Base-by-base conservation (phyloP, 2,888 invertebrate species). In the Pasiphila rectangulata region DNA sequence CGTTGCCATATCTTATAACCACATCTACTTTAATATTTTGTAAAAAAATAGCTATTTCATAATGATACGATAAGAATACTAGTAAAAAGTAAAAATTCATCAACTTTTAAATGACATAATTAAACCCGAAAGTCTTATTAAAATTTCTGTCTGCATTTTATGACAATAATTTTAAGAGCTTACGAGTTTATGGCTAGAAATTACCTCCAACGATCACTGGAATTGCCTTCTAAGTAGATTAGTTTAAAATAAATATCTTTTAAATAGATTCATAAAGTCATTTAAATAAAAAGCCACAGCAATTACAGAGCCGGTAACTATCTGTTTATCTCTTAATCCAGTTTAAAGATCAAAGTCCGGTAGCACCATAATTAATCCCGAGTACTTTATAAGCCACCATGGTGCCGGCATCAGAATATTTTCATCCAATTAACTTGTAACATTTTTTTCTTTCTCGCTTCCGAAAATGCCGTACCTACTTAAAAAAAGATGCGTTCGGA, bases 361-460 rank as follows among this genome's bases (percentile, higher is more conserved):
- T 69, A 73, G 71, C 68, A 61, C 66, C 67, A 75, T 75, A 78
- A 83, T 83, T 83, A 84, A 85, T 83, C 78, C 76, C 64, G 75
- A 71, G 69, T 72, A 69, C 67, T 70, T 63, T 69, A 68, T 75
- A 76, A 73, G 68, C 70, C 72, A 63, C 72, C 70, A 69, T 75
- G 45, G 75, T 77, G 80, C 75, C 70, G 72, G 61, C 68, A 64
- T 67, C 69, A 51, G 70, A 79, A 83, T 83, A 79, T 77, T 78
- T 85, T 67, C 66, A 75, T 66, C 86, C 86, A 87, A 88, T 87
- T 86, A 87, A 83, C 86, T 85, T 81, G 85, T 86, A 75, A 86
- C 78, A 83, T 82, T n/a, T n/a, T n/a, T n/a, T n/a, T n/a, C n/a
- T n/a, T n/a, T 87, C 83, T 83, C 82, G 84, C 85, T 85, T 83